Evolutionary conservation across 2,797 vertebrate species (phyloP).

Genomic region (Carduelis carduelis): DNA sequence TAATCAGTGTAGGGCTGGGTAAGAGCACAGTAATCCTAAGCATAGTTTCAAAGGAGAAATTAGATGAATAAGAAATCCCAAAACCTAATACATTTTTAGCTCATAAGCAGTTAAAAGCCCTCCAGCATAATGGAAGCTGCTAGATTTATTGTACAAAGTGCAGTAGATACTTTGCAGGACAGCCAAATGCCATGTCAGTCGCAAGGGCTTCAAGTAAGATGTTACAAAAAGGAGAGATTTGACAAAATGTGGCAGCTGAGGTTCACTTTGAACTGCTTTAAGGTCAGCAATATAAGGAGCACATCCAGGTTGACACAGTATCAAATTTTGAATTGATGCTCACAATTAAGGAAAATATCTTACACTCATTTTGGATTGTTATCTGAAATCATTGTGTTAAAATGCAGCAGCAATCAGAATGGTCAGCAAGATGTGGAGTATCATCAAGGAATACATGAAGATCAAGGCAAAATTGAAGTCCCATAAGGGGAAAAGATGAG

Average conservation of each 20-base stretch:
- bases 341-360: neutral
- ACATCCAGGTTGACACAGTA: neutral
- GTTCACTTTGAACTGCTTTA: neutral
- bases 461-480: neutral
- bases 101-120: neutral
- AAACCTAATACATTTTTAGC: neutral
- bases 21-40: neutral
- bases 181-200: neutral
- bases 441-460: neutral
- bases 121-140: neutral
- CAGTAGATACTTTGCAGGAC: neutral
- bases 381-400: neutral
- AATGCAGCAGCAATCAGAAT: neutral
- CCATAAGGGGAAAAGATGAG: no score
- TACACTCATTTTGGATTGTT: neutral
- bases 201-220: neutral
- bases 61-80: neutral
- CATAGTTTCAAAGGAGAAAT: neutral
- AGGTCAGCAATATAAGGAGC: neutral
- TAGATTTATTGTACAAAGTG: neutral
- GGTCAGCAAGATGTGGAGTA: neutral
- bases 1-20: neutral
- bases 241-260: neutral
- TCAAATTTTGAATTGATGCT: neutral
- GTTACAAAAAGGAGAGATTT: neutral